These are phyloP conservation scores for Ammodramus savannarum DNA, from an alignment of 2,113 vertebrate species.

Conservation along the genomic window DNA sequence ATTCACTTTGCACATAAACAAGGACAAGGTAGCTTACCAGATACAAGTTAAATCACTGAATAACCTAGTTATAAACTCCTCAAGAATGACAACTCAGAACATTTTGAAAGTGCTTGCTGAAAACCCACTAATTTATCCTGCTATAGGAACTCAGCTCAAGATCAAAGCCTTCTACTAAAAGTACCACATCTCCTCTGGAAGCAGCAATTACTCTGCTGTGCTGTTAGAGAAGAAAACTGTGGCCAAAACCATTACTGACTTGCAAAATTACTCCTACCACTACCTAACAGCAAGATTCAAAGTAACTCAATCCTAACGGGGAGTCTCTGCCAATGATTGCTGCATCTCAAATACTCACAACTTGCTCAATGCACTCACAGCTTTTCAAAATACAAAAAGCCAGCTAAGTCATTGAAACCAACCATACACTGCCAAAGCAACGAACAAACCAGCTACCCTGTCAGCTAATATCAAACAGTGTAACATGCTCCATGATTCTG, in stretches of 20 bases:
- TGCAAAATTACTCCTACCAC: not conserved
- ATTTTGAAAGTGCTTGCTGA: not conserved
- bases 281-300: not conserved
- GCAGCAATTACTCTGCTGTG: not conserved
- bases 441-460: not conserved
- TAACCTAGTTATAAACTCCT: not conserved
- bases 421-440: not conserved
- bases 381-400: not conserved
- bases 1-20: not conserved
- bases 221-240: not conserved
- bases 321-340: not conserved
- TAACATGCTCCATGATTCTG: not conserved
- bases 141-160: not conserved
- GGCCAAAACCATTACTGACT: not conserved
- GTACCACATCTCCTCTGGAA: not conserved
- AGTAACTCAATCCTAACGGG: not conserved
- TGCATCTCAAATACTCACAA: not conserved
- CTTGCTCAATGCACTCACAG: not conserved
- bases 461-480: not conserved
- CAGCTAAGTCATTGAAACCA: not conserved
- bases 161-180: not conserved
- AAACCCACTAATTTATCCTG: not conserved
- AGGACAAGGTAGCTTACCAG: not conserved
- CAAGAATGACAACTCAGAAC: not conserved
- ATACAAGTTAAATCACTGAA: not conserved